Base-by-base conservation (phyloP, 2,888 invertebrate genomes). In the Criorhina ranunculi region DNA sequence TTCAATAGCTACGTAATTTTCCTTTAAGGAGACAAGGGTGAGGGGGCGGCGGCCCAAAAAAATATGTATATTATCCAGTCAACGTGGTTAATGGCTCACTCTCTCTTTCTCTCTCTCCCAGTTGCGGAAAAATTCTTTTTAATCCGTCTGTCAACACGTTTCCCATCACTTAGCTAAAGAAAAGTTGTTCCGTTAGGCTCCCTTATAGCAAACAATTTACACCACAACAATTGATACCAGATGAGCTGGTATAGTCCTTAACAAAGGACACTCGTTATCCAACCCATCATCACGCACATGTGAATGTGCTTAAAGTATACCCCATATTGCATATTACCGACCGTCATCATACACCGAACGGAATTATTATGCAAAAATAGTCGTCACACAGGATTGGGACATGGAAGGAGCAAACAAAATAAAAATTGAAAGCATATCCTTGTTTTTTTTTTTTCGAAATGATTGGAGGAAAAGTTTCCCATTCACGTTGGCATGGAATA, bases 221-320 rank as follows among this genome's bases (percentile, higher is more conserved):
- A 55, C 82, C 82, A 67, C 73, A 80, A 83, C 78, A 83, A 83
- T 83, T 78, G 82, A 83, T 83, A 83, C 55, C 78, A 83, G 82
- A 78, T 83, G 82, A 83, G 82, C 72, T 83, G 78, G 73, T 82
- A 60, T 82, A 72, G 70, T 67, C 66, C 55, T 67, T 78, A 78
- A 82, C 77, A 77, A 82, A 82, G 72, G 82, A 82, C 78, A 82
- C 78, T 82, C 82, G 82, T 78, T 82, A 73, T 83, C 55, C 67
- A 72, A 55, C 66, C 59, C 77, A 77, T 66, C 72, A 82, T 64
- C 76, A 70, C 64, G 64, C 70, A 78, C 57, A 78, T 37, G 31
- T 75, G 66, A 60, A 73, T 69, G 69, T 81, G 57, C 77, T 77
- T 67, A 62, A 60, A 42, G 66, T 60, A 12, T 51, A 49, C 57